phyloP scores from a whole-genome alignment of 2,888 invertebrate genomes.

The Graphium colonna region DNA sequence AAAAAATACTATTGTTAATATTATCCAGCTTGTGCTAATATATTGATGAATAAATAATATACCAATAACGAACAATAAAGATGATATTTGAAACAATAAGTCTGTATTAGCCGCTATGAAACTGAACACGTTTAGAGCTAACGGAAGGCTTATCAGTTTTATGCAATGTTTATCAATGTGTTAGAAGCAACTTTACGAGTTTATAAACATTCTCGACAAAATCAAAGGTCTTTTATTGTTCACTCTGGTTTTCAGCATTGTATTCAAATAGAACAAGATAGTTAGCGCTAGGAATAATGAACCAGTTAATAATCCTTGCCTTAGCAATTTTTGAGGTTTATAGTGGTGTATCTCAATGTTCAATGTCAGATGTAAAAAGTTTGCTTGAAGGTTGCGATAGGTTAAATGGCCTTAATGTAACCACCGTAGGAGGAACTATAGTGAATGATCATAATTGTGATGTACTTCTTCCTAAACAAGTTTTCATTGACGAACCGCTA shows the following conservation, averaged over 20 bases:
- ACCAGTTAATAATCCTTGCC: background rate
- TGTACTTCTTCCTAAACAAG: conserved; percentile 66
- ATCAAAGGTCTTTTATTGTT: too few species aligned
- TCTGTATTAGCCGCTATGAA: too few species aligned
- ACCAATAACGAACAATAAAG: too few species aligned
- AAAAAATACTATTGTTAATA: too few species aligned
- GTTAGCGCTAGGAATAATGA: background rate
- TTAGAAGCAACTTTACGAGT: background rate
- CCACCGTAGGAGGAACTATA: conserved; percentile 64
- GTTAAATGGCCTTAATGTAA: conserved; percentile 60
- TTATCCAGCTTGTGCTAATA: too few species aligned
- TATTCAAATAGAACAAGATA: too few species aligned
- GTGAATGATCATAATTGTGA: conserved; percentile 73
- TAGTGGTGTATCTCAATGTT: conserved; percentile 43
- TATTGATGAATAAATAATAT: too few species aligned
- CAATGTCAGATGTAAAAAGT: conserved; percentile 54
- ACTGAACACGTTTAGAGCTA: too few species aligned
- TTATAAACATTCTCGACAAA: background rate
- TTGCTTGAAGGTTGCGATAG: conserved; percentile 66
- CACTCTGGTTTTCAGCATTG: too few species aligned
- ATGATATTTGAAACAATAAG: too few species aligned
- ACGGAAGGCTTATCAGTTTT: background rate
- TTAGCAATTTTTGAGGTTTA: conserved; percentile 31
- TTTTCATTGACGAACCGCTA: conserved; percentile 68
- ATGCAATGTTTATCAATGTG: background rate